phyloP scores from a whole-genome alignment of 2,113 vertebrate species.

The Megalops atlanticus region DNA sequence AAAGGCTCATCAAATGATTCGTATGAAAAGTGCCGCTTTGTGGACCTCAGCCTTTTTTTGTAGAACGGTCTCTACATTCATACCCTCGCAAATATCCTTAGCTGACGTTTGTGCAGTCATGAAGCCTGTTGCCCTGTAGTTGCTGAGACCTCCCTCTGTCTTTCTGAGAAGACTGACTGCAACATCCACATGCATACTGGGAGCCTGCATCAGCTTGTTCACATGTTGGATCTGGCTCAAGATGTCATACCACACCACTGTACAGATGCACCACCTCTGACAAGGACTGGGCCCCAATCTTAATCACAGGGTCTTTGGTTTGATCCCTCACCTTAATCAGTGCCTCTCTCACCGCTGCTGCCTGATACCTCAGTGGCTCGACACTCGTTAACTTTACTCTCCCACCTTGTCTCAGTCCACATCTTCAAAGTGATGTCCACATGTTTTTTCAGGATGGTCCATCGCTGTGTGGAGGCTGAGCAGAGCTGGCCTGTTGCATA shows the following conservation, averaged over 20 bases:
- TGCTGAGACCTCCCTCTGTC: slow-evolving; percentile 33
- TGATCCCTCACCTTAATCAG: slow-evolving; percentile 40
- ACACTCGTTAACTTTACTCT: slow-evolving; percentile 42
- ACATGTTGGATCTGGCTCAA: slow-evolving; percentile 31
- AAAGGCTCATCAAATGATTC: slow-evolving; percentile 26
- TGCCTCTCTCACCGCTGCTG: slow-evolving; percentile 33
- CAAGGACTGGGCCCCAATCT: slow-evolving; percentile 39
- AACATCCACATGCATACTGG: slow-evolving; percentile 33
- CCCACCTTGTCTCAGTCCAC: slow-evolving; percentile 44
- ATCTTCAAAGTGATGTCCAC: slow-evolving; percentile 35
- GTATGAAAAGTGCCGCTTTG: slow-evolving; percentile 18
- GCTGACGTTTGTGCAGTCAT: slow-evolving; percentile 33
- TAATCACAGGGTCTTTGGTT: slow-evolving; percentile 37
- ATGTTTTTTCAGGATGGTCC: slow-evolving; percentile 43
- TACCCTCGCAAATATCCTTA: slow-evolving; percentile 31
- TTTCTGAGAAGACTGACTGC: slow-evolving; percentile 32
- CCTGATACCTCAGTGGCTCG: slow-evolving; percentile 42
- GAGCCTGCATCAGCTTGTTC: slow-evolving; percentile 42
- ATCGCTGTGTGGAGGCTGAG: slow-evolving; percentile 29
- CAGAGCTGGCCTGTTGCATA: no score
- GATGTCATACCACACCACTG: slow-evolving; percentile 43
- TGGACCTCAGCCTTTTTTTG: slow-evolving; percentile 19
- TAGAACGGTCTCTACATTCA: slow-evolving; percentile 26
- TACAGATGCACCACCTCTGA: slow-evolving; percentile 39
- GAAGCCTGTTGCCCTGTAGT: slow-evolving; percentile 38